These are phyloP conservation scores for Scopus umbretta DNA, from an alignment of 2,113 vertebrate genomes.

Conservation along the genomic window DNA sequence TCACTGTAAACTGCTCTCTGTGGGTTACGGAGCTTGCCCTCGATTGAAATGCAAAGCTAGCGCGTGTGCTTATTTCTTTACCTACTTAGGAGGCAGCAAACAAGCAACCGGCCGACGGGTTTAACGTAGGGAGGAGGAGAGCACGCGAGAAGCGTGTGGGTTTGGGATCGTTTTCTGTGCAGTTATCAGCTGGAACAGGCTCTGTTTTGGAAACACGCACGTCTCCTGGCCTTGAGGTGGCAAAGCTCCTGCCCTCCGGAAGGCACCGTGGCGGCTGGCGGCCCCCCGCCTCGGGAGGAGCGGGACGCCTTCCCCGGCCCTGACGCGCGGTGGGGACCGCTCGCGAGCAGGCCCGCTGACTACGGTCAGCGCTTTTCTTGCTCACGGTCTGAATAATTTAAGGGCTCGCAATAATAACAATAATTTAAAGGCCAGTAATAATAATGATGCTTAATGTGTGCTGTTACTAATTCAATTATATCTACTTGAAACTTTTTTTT, in stretches of 20 bases:
- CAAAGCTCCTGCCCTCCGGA: background rate
- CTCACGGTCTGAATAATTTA: background rate
- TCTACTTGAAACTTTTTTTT: background rate
- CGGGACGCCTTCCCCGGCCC: fast-evolving
- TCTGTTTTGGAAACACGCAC: fast-evolving
- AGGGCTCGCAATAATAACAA: background rate
- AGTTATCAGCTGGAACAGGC: background rate
- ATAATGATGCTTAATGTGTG: background rate
- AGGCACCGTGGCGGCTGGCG: background rate
- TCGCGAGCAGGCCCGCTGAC: fast-evolving
- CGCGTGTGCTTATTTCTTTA: background rate
- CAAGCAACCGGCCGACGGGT: background rate
- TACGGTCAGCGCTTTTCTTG: fast-evolving
- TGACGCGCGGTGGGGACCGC: fast-evolving
- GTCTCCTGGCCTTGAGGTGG: background rate
- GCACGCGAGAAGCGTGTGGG: fast-evolving
- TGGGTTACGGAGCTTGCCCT: background rate
- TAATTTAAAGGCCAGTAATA: background rate
- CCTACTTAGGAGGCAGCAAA: background rate
- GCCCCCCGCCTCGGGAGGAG: background rate
- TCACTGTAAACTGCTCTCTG: background rate
- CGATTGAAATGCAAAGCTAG: background rate
- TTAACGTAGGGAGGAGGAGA: background rate
- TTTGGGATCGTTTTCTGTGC: background rate
- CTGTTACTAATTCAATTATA: background rate